Base-by-base conservation (phyloP, 2,113 vertebrate species). In the Damaliscus lunatus region DNA sequence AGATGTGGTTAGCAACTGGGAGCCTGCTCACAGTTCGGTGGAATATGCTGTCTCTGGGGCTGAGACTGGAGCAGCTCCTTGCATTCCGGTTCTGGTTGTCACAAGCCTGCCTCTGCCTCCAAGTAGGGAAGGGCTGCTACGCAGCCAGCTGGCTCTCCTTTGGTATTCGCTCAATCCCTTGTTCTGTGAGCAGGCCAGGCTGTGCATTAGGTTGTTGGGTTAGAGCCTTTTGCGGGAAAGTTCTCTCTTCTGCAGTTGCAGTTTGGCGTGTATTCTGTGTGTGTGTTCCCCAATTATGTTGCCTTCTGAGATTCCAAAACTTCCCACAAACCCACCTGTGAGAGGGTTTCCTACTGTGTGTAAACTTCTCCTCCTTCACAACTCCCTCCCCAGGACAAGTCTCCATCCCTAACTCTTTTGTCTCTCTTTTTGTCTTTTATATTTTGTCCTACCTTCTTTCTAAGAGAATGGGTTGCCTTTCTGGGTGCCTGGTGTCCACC, bases 31-130 rank as follows among this genome's bases (percentile, higher is more conserved):
- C n/a, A 40, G 67, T 23, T 71, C 0, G 0, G 19, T 71, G 67
- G 19, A 71, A 71, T 71, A 71, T 6, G 3, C 67, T 3, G 0
- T 71, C 4, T 71, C n/a, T 71, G n/a, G n/a, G n/a, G 67, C 67
- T 71, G 10, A 12, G 67, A 71, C n/a, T 71, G 67, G n/a, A 71
- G 67, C 19, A 71, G 67, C 19, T 71, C 17, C 64, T 71, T 71
- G 17, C 64, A 23, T 71, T 71, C n/a, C 0, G 2, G 17, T 11
- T 21, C 17, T 71, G 17, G 64, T 36, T 36, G 17, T 71, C n/a
- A 3, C 9, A 71, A 71, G 64, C 64, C 64, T 71, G 9, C 17
- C n/a, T 71, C n/a, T 71, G 64, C n/a, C 17, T 71, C n/a, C 64
- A 36, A 71, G 67, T 36, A 19, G n/a, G 67, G 19, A 71, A 9